phyloP scores from a whole-genome alignment of 1,140 invertebrate species.

The Andrena cerasifolii region DNA sequence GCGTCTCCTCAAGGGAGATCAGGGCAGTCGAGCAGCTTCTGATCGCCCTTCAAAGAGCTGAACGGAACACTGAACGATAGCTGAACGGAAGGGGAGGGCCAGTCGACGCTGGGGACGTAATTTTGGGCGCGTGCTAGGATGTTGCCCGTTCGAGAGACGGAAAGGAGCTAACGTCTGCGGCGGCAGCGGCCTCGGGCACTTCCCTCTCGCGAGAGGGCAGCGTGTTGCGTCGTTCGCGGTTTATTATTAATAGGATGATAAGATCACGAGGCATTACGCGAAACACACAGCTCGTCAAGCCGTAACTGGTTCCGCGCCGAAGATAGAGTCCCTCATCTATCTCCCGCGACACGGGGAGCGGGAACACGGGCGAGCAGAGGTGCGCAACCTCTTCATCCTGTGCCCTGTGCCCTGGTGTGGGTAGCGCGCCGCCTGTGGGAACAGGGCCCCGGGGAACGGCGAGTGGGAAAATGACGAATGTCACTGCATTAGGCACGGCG shows the following conservation, averaged over 20 bases:
- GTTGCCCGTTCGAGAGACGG: slow-evolving; percentile 4
- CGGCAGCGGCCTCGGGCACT: slow-evolving; percentile 4
- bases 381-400: slow-evolving; percentile 31
- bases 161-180: slow-evolving; percentile 46
- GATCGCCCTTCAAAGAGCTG: no score
- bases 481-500: slow-evolving; percentile 41
- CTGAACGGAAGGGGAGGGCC: no score
- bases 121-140: slow-evolving; percentile 30
- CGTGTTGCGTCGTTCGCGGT: slow-evolving; percentile 63
- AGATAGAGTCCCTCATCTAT: slow-evolving; percentile 69
- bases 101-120: not conserved
- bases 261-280: slow-evolving; percentile 69
- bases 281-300: slow-evolving; percentile 70
- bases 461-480: slow-evolving; percentile 65
- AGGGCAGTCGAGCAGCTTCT: no score
- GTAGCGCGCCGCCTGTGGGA: slow-evolving; percentile 33
- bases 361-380: slow-evolving; percentile 50
- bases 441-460: slow-evolving; percentile 16
- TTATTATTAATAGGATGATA: slow-evolving; percentile 76
- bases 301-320: slow-evolving; percentile 68
- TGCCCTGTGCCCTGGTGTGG: slow-evolving; percentile 18
- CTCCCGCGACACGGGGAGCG: slow-evolving; percentile 58
- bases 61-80: no score
- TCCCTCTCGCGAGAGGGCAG: slow-evolving; percentile 34
- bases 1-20: no score